Conservation (phyloP, 2,888 invertebrate genomes). For the Drosophila mimetica region DNA sequence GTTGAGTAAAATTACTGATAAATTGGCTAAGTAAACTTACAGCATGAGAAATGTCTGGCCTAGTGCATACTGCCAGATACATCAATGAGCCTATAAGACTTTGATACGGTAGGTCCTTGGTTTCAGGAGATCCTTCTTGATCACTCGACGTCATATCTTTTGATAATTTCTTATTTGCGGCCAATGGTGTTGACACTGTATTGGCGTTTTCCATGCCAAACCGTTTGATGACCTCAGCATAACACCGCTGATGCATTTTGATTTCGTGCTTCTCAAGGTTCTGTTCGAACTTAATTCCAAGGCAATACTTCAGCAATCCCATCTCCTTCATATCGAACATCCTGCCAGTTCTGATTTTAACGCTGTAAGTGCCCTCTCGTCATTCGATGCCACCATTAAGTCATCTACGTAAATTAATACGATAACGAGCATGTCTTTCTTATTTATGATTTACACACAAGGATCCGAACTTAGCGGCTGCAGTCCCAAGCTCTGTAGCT, state of each 20-base stretch:
- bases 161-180: not conserved
- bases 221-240: not conserved
- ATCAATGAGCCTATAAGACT: not conserved
- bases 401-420: constrained; percentile 3
- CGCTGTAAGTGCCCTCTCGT: not conserved
- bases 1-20: no score
- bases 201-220: not conserved
- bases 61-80: constrained; percentile 3
- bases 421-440: not conserved
- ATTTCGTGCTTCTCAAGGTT: not conserved
- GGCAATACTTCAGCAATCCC: not conserved
- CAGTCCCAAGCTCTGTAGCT: not conserved
- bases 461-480: not conserved
- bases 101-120: not conserved
- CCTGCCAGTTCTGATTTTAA: not conserved
- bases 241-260: not conserved
- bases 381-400: not conserved
- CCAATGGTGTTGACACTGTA: not conserved
- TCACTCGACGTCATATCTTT: not conserved
- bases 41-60: not conserved
- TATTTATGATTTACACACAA: not conserved
- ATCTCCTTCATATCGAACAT: constrained; percentile 1
- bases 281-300: not conserved
- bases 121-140: not conserved
- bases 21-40: not conserved